Conservation (phyloP, 2,888 invertebrate species). For the Pterostichus madidus region DNA sequence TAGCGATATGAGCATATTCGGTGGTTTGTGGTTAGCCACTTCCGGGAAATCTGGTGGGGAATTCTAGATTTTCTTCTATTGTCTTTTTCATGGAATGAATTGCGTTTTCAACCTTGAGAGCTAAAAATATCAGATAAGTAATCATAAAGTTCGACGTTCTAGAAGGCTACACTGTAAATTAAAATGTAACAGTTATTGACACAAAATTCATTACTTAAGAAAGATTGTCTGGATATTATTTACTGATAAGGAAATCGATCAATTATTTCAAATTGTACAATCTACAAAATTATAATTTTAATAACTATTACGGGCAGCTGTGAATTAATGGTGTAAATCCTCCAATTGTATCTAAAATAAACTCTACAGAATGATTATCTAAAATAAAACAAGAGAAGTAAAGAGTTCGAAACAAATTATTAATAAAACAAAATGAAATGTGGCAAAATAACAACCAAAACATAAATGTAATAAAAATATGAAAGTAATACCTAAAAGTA, state of each 20-base stretch:
- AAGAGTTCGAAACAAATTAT: constrained; percentile 22
- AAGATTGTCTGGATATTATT: too few species aligned
- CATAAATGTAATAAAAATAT: background rate
- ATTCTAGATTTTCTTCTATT: constrained; percentile 11
- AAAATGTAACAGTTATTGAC: background rate
- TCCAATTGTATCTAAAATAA: too few species aligned
- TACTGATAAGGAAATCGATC: too few species aligned
- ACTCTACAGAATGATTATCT: too few species aligned
- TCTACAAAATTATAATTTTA: too few species aligned
- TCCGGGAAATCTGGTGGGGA: constrained; percentile 25
- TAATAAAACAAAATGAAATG: constrained; percentile 30
- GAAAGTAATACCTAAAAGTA: constrained; percentile 16
- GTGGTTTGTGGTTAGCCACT: constrained; percentile 23
- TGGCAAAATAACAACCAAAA: constrained; percentile 25
- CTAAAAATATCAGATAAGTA: constrained; percentile 5
- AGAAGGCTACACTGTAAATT: background rate
- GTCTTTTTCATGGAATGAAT: background rate
- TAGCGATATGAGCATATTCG: background rate
- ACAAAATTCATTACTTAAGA: background rate
- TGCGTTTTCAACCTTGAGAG: constrained; percentile 6
- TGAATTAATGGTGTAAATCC: too few species aligned
- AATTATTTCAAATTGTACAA: too few species aligned
- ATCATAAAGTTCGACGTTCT: background rate
- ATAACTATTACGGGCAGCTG: too few species aligned
- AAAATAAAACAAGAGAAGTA: too few species aligned